Percentiles rank a stretch among this genome's conserved stretches.
These are phyloP conservation scores for Cladorhizidae sp. DNA, from an alignment of 37 sponge, comb jelly and placozoan species.

Conservation along the genomic window DNA sequence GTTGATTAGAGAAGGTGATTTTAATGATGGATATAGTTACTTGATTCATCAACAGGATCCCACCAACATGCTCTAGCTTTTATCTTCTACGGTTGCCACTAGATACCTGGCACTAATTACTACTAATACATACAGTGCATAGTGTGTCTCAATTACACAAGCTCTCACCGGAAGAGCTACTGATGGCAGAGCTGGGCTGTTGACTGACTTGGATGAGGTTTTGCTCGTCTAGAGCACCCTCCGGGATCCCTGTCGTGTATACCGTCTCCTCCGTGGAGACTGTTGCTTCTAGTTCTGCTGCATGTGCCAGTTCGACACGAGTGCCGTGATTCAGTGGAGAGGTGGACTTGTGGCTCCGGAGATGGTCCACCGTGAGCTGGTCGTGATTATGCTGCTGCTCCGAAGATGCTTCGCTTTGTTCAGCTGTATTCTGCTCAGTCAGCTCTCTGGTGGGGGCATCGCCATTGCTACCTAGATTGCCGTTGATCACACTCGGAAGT, in stretches of 20 bases:
- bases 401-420: not conserved
- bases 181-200: not conserved
- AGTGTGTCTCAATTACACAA: not conserved
- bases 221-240: not conserved
- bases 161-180: not conserved
- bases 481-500: too few relatives aligned
- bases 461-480: too few relatives aligned
- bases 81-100: too few relatives aligned
- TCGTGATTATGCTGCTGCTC: too few relatives aligned
- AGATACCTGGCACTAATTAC: too few relatives aligned
- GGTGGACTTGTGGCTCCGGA: not conserved
- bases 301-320: constrained; percentile 6
- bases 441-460: too few relatives aligned
- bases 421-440: too few relatives aligned
- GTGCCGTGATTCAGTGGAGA: not conserved
- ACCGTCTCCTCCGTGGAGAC: constrained; percentile 36
- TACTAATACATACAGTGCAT: too few relatives aligned
- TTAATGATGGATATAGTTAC: too few relatives aligned
- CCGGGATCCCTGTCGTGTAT: constrained; percentile 18
- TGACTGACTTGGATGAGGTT: constrained; percentile 14
- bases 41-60: too few relatives aligned
- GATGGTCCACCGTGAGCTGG: not conserved
- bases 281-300: not conserved
- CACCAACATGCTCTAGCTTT: too few relatives aligned
- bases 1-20: too few relatives aligned